Base-by-base conservation (phyloP, 2,888 invertebrate genomes). In the Serrognathus titanus region DNA sequence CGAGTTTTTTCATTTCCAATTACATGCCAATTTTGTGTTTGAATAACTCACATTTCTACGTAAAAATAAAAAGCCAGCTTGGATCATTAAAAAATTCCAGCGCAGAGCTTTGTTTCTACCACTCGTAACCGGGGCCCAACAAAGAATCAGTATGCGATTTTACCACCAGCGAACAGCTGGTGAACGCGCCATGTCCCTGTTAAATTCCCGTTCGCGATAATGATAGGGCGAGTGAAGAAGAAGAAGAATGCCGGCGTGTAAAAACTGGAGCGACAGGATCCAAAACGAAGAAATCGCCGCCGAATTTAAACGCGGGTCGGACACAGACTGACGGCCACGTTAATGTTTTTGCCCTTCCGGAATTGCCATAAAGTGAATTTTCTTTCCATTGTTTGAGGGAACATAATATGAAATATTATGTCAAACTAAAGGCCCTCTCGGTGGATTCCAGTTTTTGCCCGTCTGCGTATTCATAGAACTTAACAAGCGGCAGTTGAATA, bases 161-260 rank as follows among this genome's bases (percentile, higher is more conserved):
- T 55, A 54, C 57, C 63, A 58, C 62, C 55, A 12, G 53, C 60
- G 60, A 62, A 63, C 65, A 61, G 63, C 66, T 62, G 64, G 56
- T 16, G 50, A 60, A 64, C 58, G 60, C 57, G 61, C 62, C 58
- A 64, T 59, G 58, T 48, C 47, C 51, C 48, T 20, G 55, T 54
- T 52, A 62, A 55, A 64, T 64, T 61, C 56, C 55, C 20, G 3
- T 20, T 11, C 43, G 12, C 13, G 20, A 43, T 43, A 43, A 43
- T 43, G 20, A 43, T 43, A 11, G 47, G 40, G 31, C 51, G 58
- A 50, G 24, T 6, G 7, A 31, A 31, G 24, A 6, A 31, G 24
- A 31, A 36, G 58, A 60, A 63, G 59, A 64, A 48, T 49, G 48
- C 36, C 40, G 48, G 10, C 13, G 39, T 20, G 35, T n/a, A 53